These are phyloP conservation scores for Valencia hispanica DNA, from an alignment of 2,797 vertebrate genomes.

Conservation along the genomic window DNA sequence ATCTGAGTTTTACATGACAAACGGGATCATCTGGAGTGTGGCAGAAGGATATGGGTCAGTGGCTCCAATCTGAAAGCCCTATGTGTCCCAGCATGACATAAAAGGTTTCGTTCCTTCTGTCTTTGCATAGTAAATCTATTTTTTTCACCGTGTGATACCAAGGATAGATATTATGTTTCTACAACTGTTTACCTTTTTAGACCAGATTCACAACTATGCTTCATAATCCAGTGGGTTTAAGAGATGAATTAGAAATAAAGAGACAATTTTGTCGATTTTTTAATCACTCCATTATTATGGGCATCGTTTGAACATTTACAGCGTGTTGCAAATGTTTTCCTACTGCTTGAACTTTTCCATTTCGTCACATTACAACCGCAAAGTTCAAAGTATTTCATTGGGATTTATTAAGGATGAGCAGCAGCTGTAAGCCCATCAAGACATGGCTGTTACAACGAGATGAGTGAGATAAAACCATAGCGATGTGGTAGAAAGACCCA, in stretches of 20 bases:
- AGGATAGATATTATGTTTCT: neutral
- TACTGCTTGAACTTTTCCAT: no score
- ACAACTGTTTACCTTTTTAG: neutral
- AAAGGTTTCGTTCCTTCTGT: neutral
- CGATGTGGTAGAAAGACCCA: neutral
- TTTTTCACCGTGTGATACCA: neutral
- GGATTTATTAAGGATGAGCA: no score
- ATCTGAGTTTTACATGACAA: constrained; percentile 84
- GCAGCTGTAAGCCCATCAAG: no score
- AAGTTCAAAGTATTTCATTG: no score
- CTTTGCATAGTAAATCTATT: constrained; percentile 28
- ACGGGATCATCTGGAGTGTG: constrained; percentile 74
- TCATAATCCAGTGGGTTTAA: neutral
- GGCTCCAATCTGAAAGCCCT: constrained; percentile 65
- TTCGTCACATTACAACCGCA: no score
- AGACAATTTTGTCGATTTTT: constrained; percentile 13
- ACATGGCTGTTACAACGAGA: no score
- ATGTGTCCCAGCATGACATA: neutral
- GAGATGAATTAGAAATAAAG: neutral
- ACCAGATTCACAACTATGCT: neutral
- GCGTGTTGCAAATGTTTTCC: no score
- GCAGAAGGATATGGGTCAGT: constrained; percentile 79
- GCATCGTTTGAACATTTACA: neutral
- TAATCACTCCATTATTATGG: constrained; percentile 7
- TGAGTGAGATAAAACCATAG: no score